Conservation (phyloP, 2,113 vertebrate species). For the Capreolus pygargus region DNA sequence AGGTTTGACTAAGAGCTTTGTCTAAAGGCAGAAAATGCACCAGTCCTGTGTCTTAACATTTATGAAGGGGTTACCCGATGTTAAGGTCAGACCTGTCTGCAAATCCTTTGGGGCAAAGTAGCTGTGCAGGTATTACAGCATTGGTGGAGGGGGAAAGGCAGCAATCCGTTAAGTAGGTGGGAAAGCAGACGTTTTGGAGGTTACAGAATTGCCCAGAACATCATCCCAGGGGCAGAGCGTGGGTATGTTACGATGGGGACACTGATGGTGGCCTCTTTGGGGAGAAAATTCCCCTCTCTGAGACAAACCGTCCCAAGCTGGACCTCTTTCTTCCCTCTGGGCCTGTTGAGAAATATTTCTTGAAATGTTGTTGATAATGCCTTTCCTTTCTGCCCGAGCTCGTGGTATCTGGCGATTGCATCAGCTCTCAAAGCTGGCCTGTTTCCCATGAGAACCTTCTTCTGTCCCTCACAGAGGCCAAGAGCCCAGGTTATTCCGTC, state of each 20-base stretch:
- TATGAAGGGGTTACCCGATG: neutral
- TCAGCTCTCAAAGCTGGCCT: neutral
- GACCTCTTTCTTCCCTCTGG: neutral
- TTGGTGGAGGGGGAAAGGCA: too few relatives aligned
- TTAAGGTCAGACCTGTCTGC: neutral
- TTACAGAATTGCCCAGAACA: neutral
- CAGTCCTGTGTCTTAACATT: neutral
- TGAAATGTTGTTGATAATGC: neutral
- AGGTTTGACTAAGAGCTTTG: neutral
- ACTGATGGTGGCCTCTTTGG: neutral
- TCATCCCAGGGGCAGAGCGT: neutral
- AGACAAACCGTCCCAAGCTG: neutral
- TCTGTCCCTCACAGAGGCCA: neutral
- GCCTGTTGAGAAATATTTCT: neutral
- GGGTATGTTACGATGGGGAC: neutral
- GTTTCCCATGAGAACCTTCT: neutral
- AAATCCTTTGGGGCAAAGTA: neutral
- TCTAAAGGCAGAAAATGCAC: neutral
- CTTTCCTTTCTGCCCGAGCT: neutral
- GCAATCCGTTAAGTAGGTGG: neutral
- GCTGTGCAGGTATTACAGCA: neutral
- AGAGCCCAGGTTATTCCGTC: neutral
- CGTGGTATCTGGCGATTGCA: rapidly evolving
- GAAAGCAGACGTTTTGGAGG: neutral
- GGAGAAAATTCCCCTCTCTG: neutral